Percentiles rank a stretch among this genome's conserved stretches.
Evolutionary conservation across 2,113 vertebrate genomes (phyloP).

Genomic region (Elachura formosa): DNA sequence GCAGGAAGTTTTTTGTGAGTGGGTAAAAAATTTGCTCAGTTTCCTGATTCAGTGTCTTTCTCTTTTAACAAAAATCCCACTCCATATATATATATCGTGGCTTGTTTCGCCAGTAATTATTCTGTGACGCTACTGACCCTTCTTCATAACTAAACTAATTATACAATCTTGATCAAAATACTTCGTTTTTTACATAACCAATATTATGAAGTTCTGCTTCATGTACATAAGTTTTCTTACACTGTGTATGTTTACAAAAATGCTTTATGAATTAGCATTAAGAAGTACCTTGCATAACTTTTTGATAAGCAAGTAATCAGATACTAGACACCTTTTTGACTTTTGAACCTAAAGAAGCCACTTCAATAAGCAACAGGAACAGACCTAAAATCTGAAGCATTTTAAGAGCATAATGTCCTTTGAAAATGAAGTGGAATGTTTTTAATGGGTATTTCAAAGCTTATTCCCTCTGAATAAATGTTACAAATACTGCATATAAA

Average conservation of each 20-base stretch:
- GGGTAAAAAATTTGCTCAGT: background rate
- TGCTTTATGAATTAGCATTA: background rate
- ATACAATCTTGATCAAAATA: background rate
- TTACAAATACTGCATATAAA: background rate
- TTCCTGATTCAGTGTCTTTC: background rate
- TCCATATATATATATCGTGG: background rate
- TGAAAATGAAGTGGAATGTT: background rate
- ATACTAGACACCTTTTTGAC: background rate
- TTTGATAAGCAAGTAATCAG: background rate
- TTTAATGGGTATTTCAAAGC: slow-evolving; percentile 17
- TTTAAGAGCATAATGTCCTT: background rate
- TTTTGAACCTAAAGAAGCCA: background rate
- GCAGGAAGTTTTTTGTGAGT: accelerated
- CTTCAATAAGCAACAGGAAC: background rate
- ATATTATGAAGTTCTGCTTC: background rate
- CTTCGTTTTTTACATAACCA: background rate
- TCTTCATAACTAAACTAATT: background rate
- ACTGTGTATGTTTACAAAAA: background rate
- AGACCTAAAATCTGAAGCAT: background rate
- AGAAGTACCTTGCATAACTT: background rate
- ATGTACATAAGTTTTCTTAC: background rate
- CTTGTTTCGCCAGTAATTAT: background rate
- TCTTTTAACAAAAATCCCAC: background rate
- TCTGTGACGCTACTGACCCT: background rate
- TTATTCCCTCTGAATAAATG: slow-evolving; percentile 16